Evolutionary conservation across 2,797 vertebrate genomes (phyloP), one percentile per base, ranked within the genome.

Genomic region (Ceryle rudis): DNA sequence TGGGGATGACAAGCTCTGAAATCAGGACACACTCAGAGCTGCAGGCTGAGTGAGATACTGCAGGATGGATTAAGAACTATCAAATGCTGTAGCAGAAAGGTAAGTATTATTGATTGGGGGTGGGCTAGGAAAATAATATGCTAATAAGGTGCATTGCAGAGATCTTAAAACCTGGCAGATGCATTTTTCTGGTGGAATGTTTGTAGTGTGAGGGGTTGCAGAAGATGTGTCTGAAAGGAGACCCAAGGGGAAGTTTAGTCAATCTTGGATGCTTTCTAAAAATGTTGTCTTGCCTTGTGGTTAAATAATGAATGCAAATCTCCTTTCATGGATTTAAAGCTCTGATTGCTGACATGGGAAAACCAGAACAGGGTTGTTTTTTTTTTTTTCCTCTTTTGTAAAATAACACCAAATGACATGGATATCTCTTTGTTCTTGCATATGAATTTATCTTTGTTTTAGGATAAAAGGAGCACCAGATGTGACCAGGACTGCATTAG

Each of bases 241-340:
- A 93, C 83, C 73, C 90, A 84, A 93, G 87, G 96, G 90, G 89
- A 95, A 97, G 60, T 96, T 94, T 88, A 93, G 78, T 94, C 77
- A 90, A 52, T 96, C 91, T 95, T 91, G 84, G 84, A 96, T 86
- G 75, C 82, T 93, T 96, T 97, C 94, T 81, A 71, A 95, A 97
- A 97, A 96, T 96, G 86, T 97, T 95, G 81, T 95, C 95, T 96
- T 93, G 89, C 94, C 81, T 96, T 94, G 84, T 95, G 79, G 92
- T 93, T 95, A 97, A 97, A 94, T 95, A 97, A 97, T 97, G 86
- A 96, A 97, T 97, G 97, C 95, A 97, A 96, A 97, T 97, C 94
- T 97, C 81, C 86, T 97, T 97, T 96, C 92, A 96, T 95, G 95
- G 90, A 88, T 95, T 97, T 97, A 95, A 96, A 95, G 78, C 89